phyloP scores from a whole-genome alignment of 2,888 invertebrate genomes.

The Oscheius sp. region DNA sequence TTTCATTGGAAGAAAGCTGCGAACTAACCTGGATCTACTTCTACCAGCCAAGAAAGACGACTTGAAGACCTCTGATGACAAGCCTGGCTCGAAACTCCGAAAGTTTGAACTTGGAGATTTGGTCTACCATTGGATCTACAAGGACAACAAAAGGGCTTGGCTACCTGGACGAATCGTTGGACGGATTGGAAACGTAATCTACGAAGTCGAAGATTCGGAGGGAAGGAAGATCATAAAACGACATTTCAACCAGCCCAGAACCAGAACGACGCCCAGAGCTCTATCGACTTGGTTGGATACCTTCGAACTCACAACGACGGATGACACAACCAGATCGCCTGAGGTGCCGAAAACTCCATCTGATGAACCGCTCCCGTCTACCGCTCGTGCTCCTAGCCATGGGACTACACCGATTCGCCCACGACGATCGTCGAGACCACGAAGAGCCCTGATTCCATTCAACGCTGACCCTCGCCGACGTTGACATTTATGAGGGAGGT shows the following conservation, averaged over 20 bases:
- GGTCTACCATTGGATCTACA: not conserved
- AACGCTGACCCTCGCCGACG: too few relatives aligned
- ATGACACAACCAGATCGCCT: too few relatives aligned
- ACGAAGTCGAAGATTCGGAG: not conserved
- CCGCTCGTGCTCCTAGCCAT: too few relatives aligned
- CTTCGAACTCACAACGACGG: too few relatives aligned
- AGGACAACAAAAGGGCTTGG: not conserved
- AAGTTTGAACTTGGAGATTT: not conserved
- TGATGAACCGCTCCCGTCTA: too few relatives aligned
- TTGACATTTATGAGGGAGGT: too few relatives aligned
- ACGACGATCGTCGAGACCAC: too few relatives aligned
- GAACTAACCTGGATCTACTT: too few relatives aligned
- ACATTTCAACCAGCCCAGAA: not conserved
- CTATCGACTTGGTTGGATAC: not conserved
- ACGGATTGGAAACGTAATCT: not conserved
- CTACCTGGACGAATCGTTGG: not conserved
- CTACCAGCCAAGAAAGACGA: not conserved
- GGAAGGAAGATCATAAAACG: too few relatives aligned
- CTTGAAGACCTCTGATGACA: not conserved
- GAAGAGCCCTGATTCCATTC: too few relatives aligned
- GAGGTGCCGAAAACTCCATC: too few relatives aligned
- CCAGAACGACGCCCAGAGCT: not conserved
- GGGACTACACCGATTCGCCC: too few relatives aligned
- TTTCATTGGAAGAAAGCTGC: slow-evolving; percentile 9
- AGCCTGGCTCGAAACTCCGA: not conserved